phyloP scores from a whole-genome alignment of 2,797 vertebrate species.

The Microtus obscurus region DNA sequence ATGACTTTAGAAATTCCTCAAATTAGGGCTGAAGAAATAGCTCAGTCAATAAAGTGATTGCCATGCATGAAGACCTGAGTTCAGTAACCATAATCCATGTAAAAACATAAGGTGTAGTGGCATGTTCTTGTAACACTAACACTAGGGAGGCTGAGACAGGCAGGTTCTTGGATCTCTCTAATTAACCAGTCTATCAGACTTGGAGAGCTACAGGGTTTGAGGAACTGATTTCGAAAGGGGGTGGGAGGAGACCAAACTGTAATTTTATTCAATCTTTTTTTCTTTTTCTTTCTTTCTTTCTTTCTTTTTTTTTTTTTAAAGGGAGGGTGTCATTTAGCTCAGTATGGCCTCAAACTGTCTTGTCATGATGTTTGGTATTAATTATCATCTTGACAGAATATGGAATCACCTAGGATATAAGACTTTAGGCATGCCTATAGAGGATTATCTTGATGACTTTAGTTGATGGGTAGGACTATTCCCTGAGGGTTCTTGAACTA shows the following conservation, averaged over 20 bases:
- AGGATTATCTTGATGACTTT: not conserved
- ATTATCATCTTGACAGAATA: not conserved
- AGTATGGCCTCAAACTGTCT: not conserved
- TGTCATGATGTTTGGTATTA: not conserved
- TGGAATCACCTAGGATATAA: not conserved
- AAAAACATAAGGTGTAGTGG: not conserved
- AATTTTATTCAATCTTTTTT: not conserved
- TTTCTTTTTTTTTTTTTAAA: not conserved
- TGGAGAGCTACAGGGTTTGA: not conserved
- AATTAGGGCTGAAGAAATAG: not conserved
- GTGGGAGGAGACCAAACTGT: not conserved
- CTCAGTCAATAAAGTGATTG: not conserved
- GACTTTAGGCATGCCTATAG: not conserved
- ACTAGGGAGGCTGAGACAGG: not conserved
- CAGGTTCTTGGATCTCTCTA: not conserved
- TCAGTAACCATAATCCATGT: not conserved
- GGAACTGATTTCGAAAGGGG: not conserved
- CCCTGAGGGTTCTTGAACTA: not conserved
- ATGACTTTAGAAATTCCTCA: not conserved
- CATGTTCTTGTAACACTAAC: not conserved
- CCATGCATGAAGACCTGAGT: not conserved
- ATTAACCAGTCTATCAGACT: not conserved
- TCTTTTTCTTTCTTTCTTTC: no score
- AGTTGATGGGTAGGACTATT: not conserved
- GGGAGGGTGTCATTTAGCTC: not conserved